Evolutionary conservation across 1,140 invertebrate species (phyloP).

Genomic region (Ganaspis sp.): DNA sequence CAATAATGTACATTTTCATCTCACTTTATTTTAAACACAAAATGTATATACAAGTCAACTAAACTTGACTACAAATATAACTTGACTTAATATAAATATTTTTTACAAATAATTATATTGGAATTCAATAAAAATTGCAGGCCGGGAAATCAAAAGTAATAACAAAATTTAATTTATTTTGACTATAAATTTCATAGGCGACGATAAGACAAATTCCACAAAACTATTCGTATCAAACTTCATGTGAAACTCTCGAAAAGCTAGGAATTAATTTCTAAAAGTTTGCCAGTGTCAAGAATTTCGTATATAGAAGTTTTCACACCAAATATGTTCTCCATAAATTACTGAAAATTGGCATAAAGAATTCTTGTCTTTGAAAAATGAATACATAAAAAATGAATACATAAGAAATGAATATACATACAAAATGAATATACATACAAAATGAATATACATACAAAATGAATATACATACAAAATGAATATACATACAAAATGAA

Average conservation of each 20-base stretch:
- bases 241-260: neutral
- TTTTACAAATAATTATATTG: neutral
- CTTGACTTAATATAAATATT: too few relatives aligned
- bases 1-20: slow-evolving; percentile 18
- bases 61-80: too few relatives aligned
- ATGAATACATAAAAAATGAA: too few relatives aligned
- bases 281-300: neutral
- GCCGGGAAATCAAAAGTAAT: too few relatives aligned
- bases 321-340: neutral
- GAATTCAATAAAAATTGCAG: neutral
- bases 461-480: too few relatives aligned
- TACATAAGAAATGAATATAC: too few relatives aligned
- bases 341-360: neutral
- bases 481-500: too few relatives aligned
- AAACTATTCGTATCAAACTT: neutral
- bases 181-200: neutral
- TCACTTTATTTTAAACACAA: neutral
- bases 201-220: neutral
- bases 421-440: too few relatives aligned
- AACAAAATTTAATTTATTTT: too few relatives aligned
- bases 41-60: too few relatives aligned
- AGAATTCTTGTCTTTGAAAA: neutral
- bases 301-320: neutral
- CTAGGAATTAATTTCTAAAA: neutral
- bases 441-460: too few relatives aligned